Conservation (phyloP, 2,113 vertebrate species). For the Sorex fumeus region DNA sequence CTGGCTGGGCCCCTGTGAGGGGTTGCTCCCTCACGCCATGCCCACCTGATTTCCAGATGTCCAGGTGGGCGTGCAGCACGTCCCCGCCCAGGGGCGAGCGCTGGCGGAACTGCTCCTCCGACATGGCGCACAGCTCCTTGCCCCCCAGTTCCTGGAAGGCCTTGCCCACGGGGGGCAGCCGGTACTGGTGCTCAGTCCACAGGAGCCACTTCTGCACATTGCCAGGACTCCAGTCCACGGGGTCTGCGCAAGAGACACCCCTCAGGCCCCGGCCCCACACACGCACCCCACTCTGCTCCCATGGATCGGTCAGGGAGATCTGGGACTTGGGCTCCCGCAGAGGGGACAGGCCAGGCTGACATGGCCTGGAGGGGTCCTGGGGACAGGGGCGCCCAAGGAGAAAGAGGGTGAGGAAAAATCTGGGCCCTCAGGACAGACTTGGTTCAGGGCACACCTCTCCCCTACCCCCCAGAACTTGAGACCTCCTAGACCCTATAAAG, state of each 20-base stretch:
- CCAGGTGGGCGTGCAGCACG: constrained; percentile 96
- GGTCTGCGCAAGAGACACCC: constrained; percentile 89
- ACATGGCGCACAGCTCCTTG: constrained; percentile 96
- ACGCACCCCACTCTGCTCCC: rapidly evolving
- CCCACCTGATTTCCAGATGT: constrained; percentile 99
- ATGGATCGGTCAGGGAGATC: background rate
- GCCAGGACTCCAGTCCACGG: constrained; percentile 94
- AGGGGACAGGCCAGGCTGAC: background rate
- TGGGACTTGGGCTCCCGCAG: rapidly evolving
- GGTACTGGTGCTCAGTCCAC: constrained; percentile 98
- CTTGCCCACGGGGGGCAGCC: constrained; percentile 94
- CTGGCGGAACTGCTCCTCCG: constrained; percentile 96
- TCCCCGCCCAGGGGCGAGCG: constrained; percentile 94
- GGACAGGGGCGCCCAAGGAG: background rate
- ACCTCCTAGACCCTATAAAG: background rate
- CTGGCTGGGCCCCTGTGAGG: background rate
- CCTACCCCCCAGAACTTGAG: too few relatives aligned
- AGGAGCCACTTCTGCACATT: constrained; percentile 99
- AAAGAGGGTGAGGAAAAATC: background rate
- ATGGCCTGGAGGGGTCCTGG: background rate
- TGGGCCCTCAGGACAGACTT: background rate
- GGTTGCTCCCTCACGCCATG: rapidly evolving
- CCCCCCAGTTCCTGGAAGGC: constrained; percentile 96
- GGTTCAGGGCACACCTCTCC: background rate
- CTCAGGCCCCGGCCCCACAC: background rate